phyloP scores from a whole-genome alignment of 2,113 vertebrate species.

The Mesitornis unicolor region DNA sequence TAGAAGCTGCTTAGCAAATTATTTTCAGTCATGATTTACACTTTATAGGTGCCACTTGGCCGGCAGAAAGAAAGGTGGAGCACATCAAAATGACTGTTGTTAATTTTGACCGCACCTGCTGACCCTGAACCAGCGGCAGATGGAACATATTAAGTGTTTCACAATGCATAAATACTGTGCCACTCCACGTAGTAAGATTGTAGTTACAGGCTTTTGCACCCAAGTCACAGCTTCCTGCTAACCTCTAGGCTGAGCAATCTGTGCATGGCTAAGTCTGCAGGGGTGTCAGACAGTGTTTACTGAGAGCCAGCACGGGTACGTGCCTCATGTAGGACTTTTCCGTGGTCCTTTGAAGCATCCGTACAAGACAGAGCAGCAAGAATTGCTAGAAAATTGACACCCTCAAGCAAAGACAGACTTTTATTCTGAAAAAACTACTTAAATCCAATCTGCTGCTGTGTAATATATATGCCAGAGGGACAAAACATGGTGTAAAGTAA shows the following conservation, averaged over 20 bases:
- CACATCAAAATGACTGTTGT: not conserved
- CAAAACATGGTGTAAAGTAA: slow-evolving; percentile 41
- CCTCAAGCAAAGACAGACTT: slow-evolving; percentile 3
- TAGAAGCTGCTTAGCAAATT: not conserved
- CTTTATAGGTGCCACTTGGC: not conserved
- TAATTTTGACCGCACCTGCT: not conserved
- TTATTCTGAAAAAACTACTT: slow-evolving; percentile 21
- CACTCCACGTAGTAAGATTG: not conserved
- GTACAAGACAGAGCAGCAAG: not conserved
- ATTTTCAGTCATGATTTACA: not conserved
- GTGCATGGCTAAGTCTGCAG: not conserved
- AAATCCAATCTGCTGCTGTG: slow-evolving; percentile 29
- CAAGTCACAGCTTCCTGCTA: not conserved
- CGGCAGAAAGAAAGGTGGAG: not conserved
- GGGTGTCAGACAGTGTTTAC: not conserved
- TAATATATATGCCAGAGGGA: slow-evolving; percentile 23
- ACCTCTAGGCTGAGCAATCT: not conserved
- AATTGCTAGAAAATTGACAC: not conserved
- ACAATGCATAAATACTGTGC: not conserved
- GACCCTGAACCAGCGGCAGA: not conserved
- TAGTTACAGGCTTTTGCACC: not conserved
- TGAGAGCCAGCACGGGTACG: not conserved
- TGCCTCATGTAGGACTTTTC: not conserved
- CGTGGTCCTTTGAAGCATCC: not conserved
- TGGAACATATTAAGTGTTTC: not conserved